Base-by-base conservation (phyloP, 2,113 vertebrate genomes). In the Larimichthys crocea region DNA sequence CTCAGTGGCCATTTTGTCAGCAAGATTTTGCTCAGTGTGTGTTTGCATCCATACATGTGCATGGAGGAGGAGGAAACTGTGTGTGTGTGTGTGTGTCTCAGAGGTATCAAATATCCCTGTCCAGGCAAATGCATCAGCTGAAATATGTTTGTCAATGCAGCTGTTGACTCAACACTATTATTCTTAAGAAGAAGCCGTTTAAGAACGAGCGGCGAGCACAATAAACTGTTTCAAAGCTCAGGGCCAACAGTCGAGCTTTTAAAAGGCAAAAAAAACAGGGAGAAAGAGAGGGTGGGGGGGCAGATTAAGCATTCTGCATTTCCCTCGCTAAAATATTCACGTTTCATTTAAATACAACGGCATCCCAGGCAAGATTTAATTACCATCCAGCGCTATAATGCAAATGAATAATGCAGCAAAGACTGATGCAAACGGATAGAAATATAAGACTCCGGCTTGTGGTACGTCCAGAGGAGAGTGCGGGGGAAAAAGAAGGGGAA, bases 351-450 rank as follows among this genome's bases (percentile, higher is more conserved):
- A 93, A 94, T 93, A 92, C 93, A 93, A 91, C 92, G 74, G 84
- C 92, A 90, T 92, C 87, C 87, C 92, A 84, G 92, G 92, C 91
- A 84, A 91, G 81, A 89, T 94, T 95, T 95, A 95, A 95, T 96
- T 95, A 95, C 92, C 94, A 92, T 89, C 87, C 88, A 66, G 90
- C 9, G 57, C 91, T 93, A 81, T 95, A 94, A 95, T 93, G 93
- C 92, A 92, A 94, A 95, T 95, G 93, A 95, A 95, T 95, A 95
- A 95, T 95, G 94, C 95, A 95, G 93, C 90, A 87, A 85, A 85
- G 92, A 93, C 92, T 94, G 94, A 94, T 91, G 93, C 94, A 94
- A 94, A 94, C 90, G 85, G 91, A 93, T 89, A 92, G 94, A 95
- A 94, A 95, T 86, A 85, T 93, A 91, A 85, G 88, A 85, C 82